phyloP scores from a whole-genome alignment of 2,888 invertebrate genomes.

The Erebia epiphron region DNA sequence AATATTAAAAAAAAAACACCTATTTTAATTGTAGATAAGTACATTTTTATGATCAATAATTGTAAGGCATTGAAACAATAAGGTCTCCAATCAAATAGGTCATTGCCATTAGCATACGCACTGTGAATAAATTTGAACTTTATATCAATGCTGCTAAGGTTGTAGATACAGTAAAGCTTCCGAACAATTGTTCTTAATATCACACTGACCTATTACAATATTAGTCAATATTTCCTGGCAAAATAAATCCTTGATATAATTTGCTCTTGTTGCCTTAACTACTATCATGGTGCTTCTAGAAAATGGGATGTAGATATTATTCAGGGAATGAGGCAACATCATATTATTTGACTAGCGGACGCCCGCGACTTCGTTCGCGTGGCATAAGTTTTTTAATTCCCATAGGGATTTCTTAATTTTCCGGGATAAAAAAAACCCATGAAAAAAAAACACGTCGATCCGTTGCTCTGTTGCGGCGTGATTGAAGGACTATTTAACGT shows the following conservation, averaged over 20 bases:
- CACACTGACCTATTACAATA: constrained; percentile 26
- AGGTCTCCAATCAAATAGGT: constrained; percentile 50
- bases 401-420: too few relatives aligned
- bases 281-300: background rate
- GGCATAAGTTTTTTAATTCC: too few relatives aligned
- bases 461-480: too few relatives aligned
- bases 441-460: too few relatives aligned
- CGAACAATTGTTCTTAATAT: constrained; percentile 31
- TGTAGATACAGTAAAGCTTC: constrained; percentile 12
- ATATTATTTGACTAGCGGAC: too few relatives aligned
- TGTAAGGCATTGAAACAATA: constrained; percentile 50
- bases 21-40: constrained; percentile 3
- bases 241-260: constrained; percentile 6
- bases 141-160: constrained; percentile 26
- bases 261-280: background rate
- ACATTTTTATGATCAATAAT: constrained; percentile 47
- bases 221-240: constrained; percentile 13
- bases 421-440: too few relatives aligned
- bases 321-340: background rate
- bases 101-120: constrained; percentile 45
- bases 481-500: too few relatives aligned
- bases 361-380: too few relatives aligned
- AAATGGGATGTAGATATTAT: background rate
- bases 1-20: background rate
- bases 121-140: constrained; percentile 26